Evolutionary conservation across 2,797 vertebrate species (phyloP).

Genomic region (Acanthurus leucopareius): DNA sequence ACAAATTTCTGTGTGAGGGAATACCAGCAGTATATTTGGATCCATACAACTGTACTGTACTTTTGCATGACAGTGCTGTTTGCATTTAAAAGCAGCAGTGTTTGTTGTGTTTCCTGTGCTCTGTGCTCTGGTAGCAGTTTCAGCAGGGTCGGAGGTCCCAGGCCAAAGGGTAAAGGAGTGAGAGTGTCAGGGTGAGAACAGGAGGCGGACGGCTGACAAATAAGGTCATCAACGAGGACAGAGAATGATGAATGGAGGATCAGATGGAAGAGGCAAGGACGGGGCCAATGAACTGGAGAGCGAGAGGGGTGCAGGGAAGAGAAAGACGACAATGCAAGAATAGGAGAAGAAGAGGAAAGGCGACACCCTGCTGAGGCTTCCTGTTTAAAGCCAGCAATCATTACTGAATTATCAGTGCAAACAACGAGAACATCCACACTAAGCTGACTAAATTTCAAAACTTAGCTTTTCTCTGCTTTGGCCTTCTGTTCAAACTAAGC

Average conservation of each 20-base stretch:
- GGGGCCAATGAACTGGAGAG: slow-evolving; percentile 8
- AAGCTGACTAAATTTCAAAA: slow-evolving; percentile 6
- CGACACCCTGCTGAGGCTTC: neutral
- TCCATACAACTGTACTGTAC: neutral
- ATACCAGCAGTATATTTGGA: neutral
- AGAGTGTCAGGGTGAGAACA: slow-evolving; percentile 36
- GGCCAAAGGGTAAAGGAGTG: slow-evolving; percentile 51
- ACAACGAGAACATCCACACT: slow-evolving; percentile 9
- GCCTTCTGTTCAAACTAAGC: slow-evolving; percentile 8
- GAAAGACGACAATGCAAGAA: neutral
- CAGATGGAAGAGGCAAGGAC: slow-evolving; percentile 16
- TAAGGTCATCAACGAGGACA: slow-evolving; percentile 46
- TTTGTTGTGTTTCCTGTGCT: slow-evolving; percentile 3
- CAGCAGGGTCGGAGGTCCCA: slow-evolving; percentile 39
- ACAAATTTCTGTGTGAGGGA: neutral
- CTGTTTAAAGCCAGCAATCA: slow-evolving; percentile 21
- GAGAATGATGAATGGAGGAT: slow-evolving; percentile 55
- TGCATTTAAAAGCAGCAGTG: slow-evolving; percentile 11
- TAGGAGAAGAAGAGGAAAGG: neutral
- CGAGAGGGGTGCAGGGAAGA: slow-evolving; percentile 3
- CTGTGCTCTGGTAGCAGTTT: slow-evolving; percentile 16
- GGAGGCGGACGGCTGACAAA: slow-evolving; percentile 52
- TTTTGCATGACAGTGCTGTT: too few species aligned
- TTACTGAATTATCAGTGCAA: slow-evolving; percentile 28
- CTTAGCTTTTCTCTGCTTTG: neutral